These are phyloP conservation scores for Xyrauchen texanus DNA, from an alignment of 2,113 vertebrate genomes.

Conservation along the genomic window DNA sequence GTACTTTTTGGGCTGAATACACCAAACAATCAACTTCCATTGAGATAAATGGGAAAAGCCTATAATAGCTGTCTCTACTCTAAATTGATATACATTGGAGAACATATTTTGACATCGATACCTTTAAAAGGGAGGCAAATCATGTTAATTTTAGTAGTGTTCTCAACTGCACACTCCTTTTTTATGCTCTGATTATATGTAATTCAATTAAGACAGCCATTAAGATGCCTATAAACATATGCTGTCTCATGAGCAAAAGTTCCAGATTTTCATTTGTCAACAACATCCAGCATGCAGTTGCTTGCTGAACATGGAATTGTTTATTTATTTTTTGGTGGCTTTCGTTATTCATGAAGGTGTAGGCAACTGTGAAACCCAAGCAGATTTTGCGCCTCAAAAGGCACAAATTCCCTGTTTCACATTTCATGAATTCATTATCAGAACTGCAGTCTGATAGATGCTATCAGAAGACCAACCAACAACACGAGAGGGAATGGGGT, in stretches of 20 bases:
- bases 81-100: no score
- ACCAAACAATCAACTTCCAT: no score
- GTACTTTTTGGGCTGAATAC: no score
- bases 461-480: slow-evolving; percentile 18
- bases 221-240: slow-evolving; percentile 2
- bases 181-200: neutral
- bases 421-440: slow-evolving; percentile 49
- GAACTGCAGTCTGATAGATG: slow-evolving; percentile 14
- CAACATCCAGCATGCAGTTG: slow-evolving; percentile 15
- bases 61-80: no score
- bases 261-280: neutral
- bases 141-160: no score
- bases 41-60: no score
- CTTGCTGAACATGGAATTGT: slow-evolving; percentile 11
- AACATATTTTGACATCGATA: no score
- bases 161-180: no score
- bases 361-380: slow-evolving; percentile 37
- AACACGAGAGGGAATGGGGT: slow-evolving; percentile 3
- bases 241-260: neutral
- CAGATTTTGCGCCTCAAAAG: slow-evolving; percentile 38
- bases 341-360: slow-evolving; percentile 23
- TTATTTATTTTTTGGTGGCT: slow-evolving; percentile 31
- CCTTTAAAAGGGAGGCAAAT: no score
- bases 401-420: slow-evolving; percentile 37
- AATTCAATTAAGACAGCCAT: slow-evolving; percentile 3